Conservation (phyloP, 2,888 invertebrate species). For the Drosophila testacea region DNA sequence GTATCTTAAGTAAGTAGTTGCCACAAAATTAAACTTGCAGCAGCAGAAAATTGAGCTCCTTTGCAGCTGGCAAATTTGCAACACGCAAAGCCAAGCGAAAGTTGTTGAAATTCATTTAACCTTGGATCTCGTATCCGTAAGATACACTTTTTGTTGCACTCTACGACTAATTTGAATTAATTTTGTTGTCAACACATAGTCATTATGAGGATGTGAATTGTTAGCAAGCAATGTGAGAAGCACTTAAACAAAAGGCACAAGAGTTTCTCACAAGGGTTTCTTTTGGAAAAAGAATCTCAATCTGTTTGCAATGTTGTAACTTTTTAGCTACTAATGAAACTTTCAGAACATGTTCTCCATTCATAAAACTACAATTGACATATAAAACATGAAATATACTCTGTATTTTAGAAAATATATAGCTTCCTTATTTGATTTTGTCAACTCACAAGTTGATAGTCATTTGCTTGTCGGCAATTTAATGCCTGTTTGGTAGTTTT, state of each 20-base stretch:
- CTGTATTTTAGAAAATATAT: neutral
- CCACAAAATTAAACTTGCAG: constrained; percentile 53
- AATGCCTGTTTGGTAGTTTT: constrained; percentile 13
- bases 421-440: constrained; percentile 3
- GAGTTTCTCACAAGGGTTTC: no score
- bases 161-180: constrained; percentile 74
- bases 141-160: constrained; percentile 20
- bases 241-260: constrained; percentile 5
- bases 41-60: constrained; percentile 45
- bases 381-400: constrained; percentile 1
- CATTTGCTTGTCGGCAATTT: constrained; percentile 16
- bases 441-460: constrained; percentile 1
- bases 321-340: constrained; percentile 4
- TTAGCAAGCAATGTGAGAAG: constrained; percentile 44
- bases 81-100: constrained; percentile 70
- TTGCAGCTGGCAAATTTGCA: constrained; percentile 58
- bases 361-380: constrained; percentile 15
- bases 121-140: constrained; percentile 35
- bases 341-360: neutral
- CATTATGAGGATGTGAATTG: constrained; percentile 72
- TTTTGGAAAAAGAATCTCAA: no score
- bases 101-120: constrained; percentile 75
- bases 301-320: neutral
- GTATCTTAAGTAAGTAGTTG: constrained; percentile 50
- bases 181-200: constrained; percentile 77